Conservation (phyloP, 2,888 invertebrate species). For the Camptogramma bilineatum region DNA sequence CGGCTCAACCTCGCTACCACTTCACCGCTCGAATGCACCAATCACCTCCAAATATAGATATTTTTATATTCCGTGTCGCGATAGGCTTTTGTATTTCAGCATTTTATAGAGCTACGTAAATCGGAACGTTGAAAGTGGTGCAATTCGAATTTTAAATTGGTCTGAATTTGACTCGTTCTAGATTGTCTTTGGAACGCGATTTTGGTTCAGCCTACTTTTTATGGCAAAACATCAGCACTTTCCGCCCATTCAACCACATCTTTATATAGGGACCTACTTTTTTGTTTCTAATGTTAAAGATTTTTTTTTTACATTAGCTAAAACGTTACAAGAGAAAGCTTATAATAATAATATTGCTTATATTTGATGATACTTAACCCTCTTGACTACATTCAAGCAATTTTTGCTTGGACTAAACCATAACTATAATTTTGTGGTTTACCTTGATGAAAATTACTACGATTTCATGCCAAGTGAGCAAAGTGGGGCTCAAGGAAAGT, state of each 20-base stretch:
- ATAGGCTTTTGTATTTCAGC: slow-evolving; percentile 50
- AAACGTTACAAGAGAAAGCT: background rate
- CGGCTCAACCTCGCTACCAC: slow-evolving; percentile 69
- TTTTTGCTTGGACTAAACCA: slow-evolving; percentile 14
- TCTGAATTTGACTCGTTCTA: slow-evolving; percentile 45
- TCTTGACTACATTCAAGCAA: slow-evolving; percentile 1
- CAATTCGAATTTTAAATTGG: slow-evolving; percentile 57
- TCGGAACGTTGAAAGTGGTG: slow-evolving; percentile 56
- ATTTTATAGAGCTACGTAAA: slow-evolving; percentile 50
- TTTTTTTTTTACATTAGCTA: background rate
- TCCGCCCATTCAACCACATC: background rate
- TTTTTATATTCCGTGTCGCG: slow-evolving; percentile 70
- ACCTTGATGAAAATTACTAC: slow-evolving; percentile 38
- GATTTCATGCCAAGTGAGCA: slow-evolving; percentile 29
- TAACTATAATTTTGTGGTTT: slow-evolving; percentile 35
- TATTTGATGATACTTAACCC: background rate
- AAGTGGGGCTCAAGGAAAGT: slow-evolving; percentile 23
- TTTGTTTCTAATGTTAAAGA: background rate
- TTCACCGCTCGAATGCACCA: slow-evolving; percentile 75
- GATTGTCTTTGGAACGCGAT: slow-evolving; percentile 42
- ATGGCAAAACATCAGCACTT: slow-evolving; percentile 3
- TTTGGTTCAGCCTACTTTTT: slow-evolving; percentile 9
- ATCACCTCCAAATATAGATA: slow-evolving; percentile 76
- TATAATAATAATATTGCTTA: too few species aligned
- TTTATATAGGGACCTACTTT: background rate